Evolutionary conservation across 1,140 invertebrate genomes (phyloP).

Genomic region (Eulimnadia texana): DNA sequence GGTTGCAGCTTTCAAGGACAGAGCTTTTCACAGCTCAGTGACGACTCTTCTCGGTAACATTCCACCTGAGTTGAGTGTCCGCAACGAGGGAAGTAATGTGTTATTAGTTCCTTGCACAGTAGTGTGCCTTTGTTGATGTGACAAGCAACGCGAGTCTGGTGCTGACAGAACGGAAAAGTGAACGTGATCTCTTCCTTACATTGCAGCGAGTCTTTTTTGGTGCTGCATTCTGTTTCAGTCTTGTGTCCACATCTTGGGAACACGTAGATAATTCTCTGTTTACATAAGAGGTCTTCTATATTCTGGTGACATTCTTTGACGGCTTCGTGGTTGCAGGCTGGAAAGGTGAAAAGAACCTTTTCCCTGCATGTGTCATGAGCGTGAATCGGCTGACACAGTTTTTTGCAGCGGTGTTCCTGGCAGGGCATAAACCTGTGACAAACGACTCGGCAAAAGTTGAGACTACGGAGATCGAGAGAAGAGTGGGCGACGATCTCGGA

Average conservation of each 20-base stretch:
- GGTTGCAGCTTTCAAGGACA: neutral
- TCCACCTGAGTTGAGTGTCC: neutral
- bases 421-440: slow-evolving; percentile 22
- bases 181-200: neutral
- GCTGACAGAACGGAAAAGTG: neutral
- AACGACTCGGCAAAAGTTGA: slow-evolving; percentile 25
- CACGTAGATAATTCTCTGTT: neutral
- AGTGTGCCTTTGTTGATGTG: neutral
- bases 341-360: neutral
- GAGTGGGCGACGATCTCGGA: slow-evolving; percentile 17
- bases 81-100: neutral
- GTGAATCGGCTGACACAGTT: slow-evolving; percentile 1
- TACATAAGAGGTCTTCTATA: neutral
- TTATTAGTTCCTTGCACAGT: neutral
- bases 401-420: neutral
- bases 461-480: slow-evolving; percentile 26
- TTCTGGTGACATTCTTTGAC: slow-evolving; percentile 1
- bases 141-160: neutral
- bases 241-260: neutral
- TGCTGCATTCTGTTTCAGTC: neutral
- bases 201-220: neutral
- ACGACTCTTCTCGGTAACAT: neutral
- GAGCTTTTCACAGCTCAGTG: neutral
- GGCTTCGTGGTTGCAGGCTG: neutral
- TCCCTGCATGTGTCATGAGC: neutral